A percentile compares a stretch with the other conserved stretches of the same genome.
Conservation (phyloP, 2,113 vertebrate genomes). For the Electrona antarctica region DNA sequence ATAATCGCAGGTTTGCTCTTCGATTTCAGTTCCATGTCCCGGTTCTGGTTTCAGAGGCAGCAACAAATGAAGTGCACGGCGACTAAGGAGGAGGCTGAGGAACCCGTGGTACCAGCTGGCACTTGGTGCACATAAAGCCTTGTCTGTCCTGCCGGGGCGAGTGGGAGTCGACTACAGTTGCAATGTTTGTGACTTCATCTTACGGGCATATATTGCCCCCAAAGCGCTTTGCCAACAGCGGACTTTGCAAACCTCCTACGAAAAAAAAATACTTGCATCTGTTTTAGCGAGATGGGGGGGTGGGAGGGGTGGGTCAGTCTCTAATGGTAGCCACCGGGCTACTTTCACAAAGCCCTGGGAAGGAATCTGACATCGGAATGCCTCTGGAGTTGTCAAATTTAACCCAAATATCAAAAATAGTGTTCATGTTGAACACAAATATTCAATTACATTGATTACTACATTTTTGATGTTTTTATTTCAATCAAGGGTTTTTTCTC, state of each 20-base stretch:
- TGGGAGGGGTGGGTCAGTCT: slow-evolving; percentile 32
- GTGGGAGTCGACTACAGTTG: slow-evolving; percentile 79
- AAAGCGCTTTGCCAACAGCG: slow-evolving; percentile 65
- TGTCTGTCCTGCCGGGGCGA: slow-evolving; percentile 72
- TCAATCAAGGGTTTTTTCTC: not conserved
- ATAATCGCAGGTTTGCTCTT: slow-evolving; percentile 52
- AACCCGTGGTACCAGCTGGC: slow-evolving; percentile 80
- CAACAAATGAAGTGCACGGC: slow-evolving; percentile 58
- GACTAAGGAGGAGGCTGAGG: slow-evolving; percentile 56
- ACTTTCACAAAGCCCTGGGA: not conserved
- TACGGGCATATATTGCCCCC: slow-evolving; percentile 71
- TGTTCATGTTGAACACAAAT: not conserved
- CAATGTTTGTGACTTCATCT: slow-evolving; percentile 82
- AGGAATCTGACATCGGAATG: slow-evolving; percentile 41
- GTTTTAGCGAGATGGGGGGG: slow-evolving; percentile 55
- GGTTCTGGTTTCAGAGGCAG: slow-evolving; percentile 52
- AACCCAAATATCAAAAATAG: slow-evolving; percentile 1
- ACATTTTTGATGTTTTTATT: not conserved
- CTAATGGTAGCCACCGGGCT: not conserved
- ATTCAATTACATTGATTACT: not conserved
- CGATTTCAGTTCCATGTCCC: slow-evolving; percentile 74
- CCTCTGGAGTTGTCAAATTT: slow-evolving; percentile 33
- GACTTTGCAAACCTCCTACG: slow-evolving; percentile 72
- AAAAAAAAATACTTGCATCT: slow-evolving; percentile 79
- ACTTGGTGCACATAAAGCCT: slow-evolving; percentile 77